These are phyloP conservation scores for Pao palembangensis DNA, from an alignment of 2,113 vertebrate genomes.

Conservation along the genomic window DNA sequence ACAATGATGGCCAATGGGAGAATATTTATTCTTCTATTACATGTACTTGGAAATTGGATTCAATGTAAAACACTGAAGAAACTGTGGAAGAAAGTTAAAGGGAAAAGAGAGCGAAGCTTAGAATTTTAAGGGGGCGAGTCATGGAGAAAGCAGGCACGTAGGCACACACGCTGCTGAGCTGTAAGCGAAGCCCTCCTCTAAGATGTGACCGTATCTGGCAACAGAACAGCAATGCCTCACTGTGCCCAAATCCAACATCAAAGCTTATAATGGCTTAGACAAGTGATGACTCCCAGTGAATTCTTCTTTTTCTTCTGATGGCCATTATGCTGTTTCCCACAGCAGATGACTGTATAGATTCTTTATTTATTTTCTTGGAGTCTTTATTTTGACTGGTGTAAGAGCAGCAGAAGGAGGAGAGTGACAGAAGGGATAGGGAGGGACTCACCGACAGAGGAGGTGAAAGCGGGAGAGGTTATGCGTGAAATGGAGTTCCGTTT, in stretches of 20 bases:
- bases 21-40: too few species aligned
- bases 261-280: conserved; percentile 64
- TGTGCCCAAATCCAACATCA: conserved; percentile 69
- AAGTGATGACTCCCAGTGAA: conserved; percentile 52
- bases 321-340: conserved; percentile 55
- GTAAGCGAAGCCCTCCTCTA: conserved; percentile 30
- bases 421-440: conserved; percentile 5
- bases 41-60: too few species aligned
- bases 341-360: conserved; percentile 43
- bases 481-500: conserved; percentile 60
- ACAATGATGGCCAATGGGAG: not conserved
- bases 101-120: conserved; percentile 23
- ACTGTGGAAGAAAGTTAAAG: not conserved
- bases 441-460: conserved; percentile 12
- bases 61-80: too few species aligned
- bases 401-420: conserved; percentile 20
- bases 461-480: conserved; percentile 48
- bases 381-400: conserved; percentile 40
- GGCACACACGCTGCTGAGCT: conserved; percentile 16
- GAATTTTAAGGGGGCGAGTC: conserved; percentile 18
- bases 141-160: conserved; percentile 17
- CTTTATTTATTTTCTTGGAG: conserved; percentile 47
- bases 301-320: conserved; percentile 34
- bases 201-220: conserved; percentile 60
- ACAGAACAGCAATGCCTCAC: conserved; percentile 44